phyloP scores from a whole-genome alignment of 1,140 invertebrate species.

The Diprion similis region DNA sequence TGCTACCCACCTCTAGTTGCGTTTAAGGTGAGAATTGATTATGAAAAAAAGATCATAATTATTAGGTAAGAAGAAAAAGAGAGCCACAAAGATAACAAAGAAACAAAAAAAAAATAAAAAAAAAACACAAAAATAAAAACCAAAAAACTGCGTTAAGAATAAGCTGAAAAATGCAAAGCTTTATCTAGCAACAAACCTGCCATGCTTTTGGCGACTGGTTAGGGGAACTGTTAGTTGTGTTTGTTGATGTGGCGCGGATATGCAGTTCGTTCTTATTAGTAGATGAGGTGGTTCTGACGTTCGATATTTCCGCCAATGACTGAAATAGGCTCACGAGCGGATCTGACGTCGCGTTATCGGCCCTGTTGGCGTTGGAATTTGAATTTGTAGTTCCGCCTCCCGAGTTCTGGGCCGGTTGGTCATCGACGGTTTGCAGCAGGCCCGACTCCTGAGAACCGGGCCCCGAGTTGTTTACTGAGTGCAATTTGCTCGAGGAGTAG shows the following conservation, averaged over 20 bases:
- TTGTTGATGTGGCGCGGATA: slow-evolving; percentile 30
- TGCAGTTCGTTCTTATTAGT: slow-evolving; percentile 44
- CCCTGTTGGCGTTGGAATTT: slow-evolving; percentile 21
- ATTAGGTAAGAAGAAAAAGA: no score
- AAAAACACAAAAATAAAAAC: neutral
- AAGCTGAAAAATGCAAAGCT: slow-evolving; percentile 10
- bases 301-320: slow-evolving; percentile 55
- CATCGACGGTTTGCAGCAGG: slow-evolving; percentile 58
- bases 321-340: slow-evolving; percentile 59
- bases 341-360: slow-evolving; percentile 32
- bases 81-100: slow-evolving; percentile 10
- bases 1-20: no score
- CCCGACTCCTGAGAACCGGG: slow-evolving; percentile 32
- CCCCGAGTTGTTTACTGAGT: no score
- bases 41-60: no score
- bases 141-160: neutral
- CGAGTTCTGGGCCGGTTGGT: neutral
- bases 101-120: neutral
- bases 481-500: no score
- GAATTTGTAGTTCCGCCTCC: neutral
- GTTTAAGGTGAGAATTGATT: no score
- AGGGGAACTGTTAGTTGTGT: slow-evolving; percentile 51
- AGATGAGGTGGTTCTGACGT: slow-evolving; percentile 40
- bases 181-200: slow-evolving; percentile 58
- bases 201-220: slow-evolving; percentile 60